Conservation (phyloP, 2,113 vertebrate species). For the Lophochroa leadbeateri region DNA sequence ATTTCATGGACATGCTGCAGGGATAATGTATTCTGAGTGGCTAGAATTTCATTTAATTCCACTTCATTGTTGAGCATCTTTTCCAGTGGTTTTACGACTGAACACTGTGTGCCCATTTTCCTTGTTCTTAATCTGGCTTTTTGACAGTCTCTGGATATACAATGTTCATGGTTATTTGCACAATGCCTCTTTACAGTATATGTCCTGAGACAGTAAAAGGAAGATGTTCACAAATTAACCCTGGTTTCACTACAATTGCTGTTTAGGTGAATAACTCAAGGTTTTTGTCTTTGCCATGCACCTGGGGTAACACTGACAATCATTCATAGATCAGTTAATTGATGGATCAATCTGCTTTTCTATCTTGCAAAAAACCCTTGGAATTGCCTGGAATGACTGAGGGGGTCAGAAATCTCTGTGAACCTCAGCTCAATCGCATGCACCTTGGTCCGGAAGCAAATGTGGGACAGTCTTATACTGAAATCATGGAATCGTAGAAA, state of each 20-base stretch:
- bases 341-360: background rate
- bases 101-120: conserved; percentile 29
- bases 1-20: conserved; percentile 67
- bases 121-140: background rate
- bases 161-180: background rate
- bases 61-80: conserved; percentile 66
- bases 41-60: conserved; percentile 72
- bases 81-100: conserved; percentile 41
- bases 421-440: background rate
- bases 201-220: background rate
- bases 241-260: background rate
- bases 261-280: background rate
- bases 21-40: conserved; percentile 75
- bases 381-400: background rate
- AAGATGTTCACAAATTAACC: background rate
- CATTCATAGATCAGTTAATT: background rate
- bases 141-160: background rate
- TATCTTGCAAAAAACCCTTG: background rate
- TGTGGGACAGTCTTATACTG: background rate
- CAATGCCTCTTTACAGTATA: accelerated
- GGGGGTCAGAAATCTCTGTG: background rate
- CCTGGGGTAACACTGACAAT: background rate
- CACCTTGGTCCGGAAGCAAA: background rate
- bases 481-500: background rate
- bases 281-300: background rate